phyloP scores from a whole-genome alignment of 2,797 vertebrate genomes.

The Rhinella marina region DNA sequence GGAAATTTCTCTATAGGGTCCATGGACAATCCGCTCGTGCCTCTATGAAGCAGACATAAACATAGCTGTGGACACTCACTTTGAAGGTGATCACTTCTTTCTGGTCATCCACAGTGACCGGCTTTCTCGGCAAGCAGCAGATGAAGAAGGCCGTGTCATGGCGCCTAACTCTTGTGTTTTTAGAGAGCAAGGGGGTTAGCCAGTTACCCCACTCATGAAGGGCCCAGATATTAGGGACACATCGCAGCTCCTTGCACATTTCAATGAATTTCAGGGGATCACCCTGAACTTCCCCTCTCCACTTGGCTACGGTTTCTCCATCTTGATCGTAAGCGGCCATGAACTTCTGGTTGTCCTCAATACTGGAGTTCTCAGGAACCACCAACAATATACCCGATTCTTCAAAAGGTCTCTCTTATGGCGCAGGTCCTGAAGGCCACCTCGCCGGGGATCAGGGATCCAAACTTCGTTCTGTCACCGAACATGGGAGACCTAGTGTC shows the following conservation, averaged over 20 bases:
- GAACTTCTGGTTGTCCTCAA: constrained; percentile 54
- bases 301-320: constrained; percentile 70
- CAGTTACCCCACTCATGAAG: constrained; percentile 89
- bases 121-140: constrained; percentile 82
- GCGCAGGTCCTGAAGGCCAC: constrained; percentile 91
- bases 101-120: constrained; percentile 75
- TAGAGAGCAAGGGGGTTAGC: constrained; percentile 79
- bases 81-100: constrained; percentile 79
- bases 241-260: constrained; percentile 84
- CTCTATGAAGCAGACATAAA: not conserved
- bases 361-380: constrained; percentile 64
- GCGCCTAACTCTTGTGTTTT: constrained; percentile 67
- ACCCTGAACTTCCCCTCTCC: constrained; percentile 81
- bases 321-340: constrained; percentile 55
- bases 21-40: no score
- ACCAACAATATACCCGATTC: constrained; percentile 86
- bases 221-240: constrained; percentile 92
- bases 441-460: constrained; percentile 70
- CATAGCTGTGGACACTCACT: constrained; percentile 66
- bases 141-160: constrained; percentile 89
- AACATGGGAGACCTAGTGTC: constrained; percentile 56
- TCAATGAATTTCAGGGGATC: constrained; percentile 81
- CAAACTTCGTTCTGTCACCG: constrained; percentile 9
- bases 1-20: no score
- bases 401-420: constrained; percentile 90